Base-by-base conservation (phyloP, 2,797 vertebrate species). In the Varecia variegata region DNA sequence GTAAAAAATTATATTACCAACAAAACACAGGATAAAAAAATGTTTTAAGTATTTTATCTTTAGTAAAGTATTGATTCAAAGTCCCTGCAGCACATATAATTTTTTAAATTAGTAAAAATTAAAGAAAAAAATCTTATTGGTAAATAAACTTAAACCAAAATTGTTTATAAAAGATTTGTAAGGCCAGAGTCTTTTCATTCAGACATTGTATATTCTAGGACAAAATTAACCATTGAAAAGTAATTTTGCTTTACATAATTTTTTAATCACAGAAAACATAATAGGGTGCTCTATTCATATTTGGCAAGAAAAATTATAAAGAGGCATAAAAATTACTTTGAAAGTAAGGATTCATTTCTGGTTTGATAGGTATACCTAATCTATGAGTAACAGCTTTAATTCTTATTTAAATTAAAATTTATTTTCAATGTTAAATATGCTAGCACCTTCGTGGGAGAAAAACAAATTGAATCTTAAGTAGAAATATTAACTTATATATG, bases 101-200 rank as follows among this genome's bases (percentile, higher is more conserved):
- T 90, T 93, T 95, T 84, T 15, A 81, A 96, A 87, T 74, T 77
- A 88, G 14, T 82, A 87, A 86, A 50, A 93, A 84, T 65, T 76
- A n/a, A 79, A 88, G 60, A 32, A 70, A 93, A 68, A 30, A 38
- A 62, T 32, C 30, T 70, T 96, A 60, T 40, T 90, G 81, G 25
- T 11, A 93, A 85, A 85, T 92, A 38, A 95, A 88, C 30, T n/a
- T 56, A 79, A 23, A 86, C 17, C n/a, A 82, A 54, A 9, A 50
- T 17, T 43, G 12, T 77, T 87, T 52, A 50, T 43, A 62, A 93
- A 45, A n/a, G 81, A 62, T 68, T 50, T 90, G 7, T 20, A 80
- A 92, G 45, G 38, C 1, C 70, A 82, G 13, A n/a, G 27, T 65
- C 43, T 71, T 90, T 82, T 92, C 32, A 65, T 81, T 95, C 40